Conservation (phyloP, 2,888 invertebrate genomes). For the Diaprepes abbreviatus region DNA sequence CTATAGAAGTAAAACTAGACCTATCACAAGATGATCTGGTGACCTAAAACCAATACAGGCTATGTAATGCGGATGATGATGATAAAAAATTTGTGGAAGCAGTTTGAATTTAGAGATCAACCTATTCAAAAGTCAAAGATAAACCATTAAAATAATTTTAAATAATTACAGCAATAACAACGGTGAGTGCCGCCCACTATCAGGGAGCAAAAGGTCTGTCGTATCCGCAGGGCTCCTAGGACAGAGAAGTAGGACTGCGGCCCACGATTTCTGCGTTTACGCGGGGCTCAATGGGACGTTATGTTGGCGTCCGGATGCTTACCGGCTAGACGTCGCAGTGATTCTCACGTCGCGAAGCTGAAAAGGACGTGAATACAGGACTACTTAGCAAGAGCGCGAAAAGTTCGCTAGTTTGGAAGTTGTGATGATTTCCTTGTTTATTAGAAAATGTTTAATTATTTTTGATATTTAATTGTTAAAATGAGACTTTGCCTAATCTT, state of each 20-base stretch:
- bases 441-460: neutral
- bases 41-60: no score
- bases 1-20: no score
- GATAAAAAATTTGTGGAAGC: no score
- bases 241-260: neutral
- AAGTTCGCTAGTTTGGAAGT: neutral
- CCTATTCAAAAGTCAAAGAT: no score
- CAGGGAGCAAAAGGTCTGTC: neutral
- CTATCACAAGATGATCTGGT: no score
- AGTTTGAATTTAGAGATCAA: no score
- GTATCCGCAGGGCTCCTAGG: neutral
- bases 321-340: constrained; percentile 19
- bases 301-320: constrained; percentile 7
- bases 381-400: constrained; percentile 2
- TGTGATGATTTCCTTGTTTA: neutral
- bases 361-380: neutral
- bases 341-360: constrained; percentile 4
- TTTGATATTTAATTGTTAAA: no score
- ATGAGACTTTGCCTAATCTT: no score
- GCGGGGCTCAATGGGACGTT: constrained; percentile 1
- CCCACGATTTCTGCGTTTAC: constrained; percentile 11
- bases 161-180: no score
- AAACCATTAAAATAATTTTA: no score
- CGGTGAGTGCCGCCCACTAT: neutral
- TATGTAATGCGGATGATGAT: no score